Conservation (phyloP, 2,113 vertebrate genomes). For the Ahaetulla prasina region DNA sequence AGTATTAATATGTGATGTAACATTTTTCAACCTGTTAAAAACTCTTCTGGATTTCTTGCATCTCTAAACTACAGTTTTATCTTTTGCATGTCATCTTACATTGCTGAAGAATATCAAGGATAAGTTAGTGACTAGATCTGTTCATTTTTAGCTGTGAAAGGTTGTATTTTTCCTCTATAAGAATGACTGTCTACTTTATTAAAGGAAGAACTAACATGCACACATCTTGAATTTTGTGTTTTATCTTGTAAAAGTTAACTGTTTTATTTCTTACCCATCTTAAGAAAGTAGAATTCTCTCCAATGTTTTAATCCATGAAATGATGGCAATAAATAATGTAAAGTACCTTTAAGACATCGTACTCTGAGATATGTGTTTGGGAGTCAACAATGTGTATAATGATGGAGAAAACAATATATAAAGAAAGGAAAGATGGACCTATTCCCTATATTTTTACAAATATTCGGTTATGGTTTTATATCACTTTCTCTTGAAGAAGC, state of each 20-base stretch:
- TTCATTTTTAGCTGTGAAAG: constrained; percentile 51
- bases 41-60: constrained; percentile 12
- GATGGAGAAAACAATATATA: background rate
- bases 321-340: background rate
- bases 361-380: background rate
- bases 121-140: constrained; percentile 23
- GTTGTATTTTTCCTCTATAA: constrained; percentile 51
- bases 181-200: constrained; percentile 50
- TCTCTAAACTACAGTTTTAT: constrained; percentile 28
- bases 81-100: constrained; percentile 39
- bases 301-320: constrained; percentile 14
- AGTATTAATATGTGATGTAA: constrained; percentile 1
- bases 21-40: constrained; percentile 19
- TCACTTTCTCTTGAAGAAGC: background rate
- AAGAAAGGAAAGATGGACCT: background rate
- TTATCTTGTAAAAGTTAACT: background rate
- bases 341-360: background rate
- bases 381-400: background rate
- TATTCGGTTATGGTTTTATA: background rate
- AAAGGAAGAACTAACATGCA: constrained; percentile 44
- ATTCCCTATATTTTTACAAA: background rate
- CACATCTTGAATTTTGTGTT: constrained; percentile 19
- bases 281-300: background rate
- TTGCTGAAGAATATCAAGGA: constrained; percentile 40
- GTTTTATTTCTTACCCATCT: background rate